phyloP scores from a whole-genome alignment of 2,797 vertebrate species.

The Danio kyathit region DNA sequence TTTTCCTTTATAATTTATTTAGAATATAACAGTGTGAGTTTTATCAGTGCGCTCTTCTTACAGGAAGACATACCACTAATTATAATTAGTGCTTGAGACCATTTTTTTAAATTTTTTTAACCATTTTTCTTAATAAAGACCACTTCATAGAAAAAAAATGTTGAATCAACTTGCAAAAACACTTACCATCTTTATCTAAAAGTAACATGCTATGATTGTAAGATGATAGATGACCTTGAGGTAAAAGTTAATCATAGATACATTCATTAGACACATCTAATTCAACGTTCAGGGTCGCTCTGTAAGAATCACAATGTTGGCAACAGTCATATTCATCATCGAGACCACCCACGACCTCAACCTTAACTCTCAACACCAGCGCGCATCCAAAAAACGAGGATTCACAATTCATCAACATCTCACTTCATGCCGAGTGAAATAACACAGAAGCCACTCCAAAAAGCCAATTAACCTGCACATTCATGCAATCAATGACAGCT shows the following conservation, averaged over 20 bases:
- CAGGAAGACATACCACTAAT: too few species aligned
- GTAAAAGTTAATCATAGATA: background rate
- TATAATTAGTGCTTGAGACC: too few species aligned
- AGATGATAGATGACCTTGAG: constrained; percentile 11
- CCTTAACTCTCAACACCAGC: constrained; percentile 38
- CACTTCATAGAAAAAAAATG: background rate
- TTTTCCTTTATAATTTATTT: too few species aligned
- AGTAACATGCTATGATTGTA: background rate
- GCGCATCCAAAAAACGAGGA: constrained; percentile 5
- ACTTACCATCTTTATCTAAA: background rate
- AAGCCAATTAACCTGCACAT: constrained; percentile 47
- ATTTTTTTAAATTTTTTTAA: too few species aligned
- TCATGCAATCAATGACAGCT: constrained; percentile 39
- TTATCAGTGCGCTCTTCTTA: too few species aligned
- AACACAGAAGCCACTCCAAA: constrained; percentile 44
- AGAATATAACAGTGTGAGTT: too few species aligned
- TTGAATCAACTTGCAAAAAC: background rate
- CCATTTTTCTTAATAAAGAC: too few species aligned
- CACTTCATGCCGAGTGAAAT: constrained; percentile 19
- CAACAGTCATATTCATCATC: constrained; percentile 16
- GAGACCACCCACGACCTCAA: background rate
- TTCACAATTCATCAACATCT: constrained; percentile 32
- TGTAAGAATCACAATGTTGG: constrained; percentile 9
- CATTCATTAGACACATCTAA: constrained; percentile 1
- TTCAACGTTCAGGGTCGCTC: constrained; percentile 5